phyloP scores from a whole-genome alignment of 37 sponge, comb jelly and placozoan species.

The Beroe forskalii region DNA sequence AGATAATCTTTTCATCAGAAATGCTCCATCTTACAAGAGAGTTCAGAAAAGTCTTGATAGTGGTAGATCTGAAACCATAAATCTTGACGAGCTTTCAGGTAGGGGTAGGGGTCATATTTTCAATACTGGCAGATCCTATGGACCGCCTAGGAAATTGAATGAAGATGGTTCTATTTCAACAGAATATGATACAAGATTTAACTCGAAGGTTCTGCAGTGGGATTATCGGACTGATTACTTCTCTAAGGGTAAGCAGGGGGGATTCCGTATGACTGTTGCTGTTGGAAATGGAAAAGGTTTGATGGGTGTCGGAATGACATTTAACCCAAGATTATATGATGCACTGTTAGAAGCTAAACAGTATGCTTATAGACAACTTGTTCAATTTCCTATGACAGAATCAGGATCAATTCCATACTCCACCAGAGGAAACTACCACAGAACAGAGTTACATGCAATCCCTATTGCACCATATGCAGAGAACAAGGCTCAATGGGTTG shows the following conservation, averaged over 20 bases:
- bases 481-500: constrained; percentile 37
- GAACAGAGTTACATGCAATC: constrained; percentile 7
- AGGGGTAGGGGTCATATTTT: constrained; percentile 17
- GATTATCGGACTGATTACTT: not conserved
- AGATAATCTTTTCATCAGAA: not conserved
- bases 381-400: constrained; percentile 53
- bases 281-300: constrained; percentile 57
- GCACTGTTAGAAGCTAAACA: constrained; percentile 29
- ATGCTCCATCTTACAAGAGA: not conserved
- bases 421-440: not conserved
- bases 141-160: constrained; percentile 9
- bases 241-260: constrained; percentile 17
- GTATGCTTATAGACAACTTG: constrained; percentile 53
- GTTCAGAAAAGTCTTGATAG: not conserved
- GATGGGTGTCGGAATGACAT: constrained; percentile 45
- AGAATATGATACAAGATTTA: constrained; percentile 34
- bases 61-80: not conserved
- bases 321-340: not conserved
- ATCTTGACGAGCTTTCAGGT: not conserved
- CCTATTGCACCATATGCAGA: not conserved
- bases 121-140: not conserved
- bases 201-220: not conserved
- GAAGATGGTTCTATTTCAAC: not conserved
- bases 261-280: constrained; percentile 12
- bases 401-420: constrained; percentile 32